Percentiles rank a stretch among this genome's conserved stretches.
Evolutionary conservation across 2,113 vertebrate genomes (phyloP).

Genomic region (Nansenia antarctica): DNA sequence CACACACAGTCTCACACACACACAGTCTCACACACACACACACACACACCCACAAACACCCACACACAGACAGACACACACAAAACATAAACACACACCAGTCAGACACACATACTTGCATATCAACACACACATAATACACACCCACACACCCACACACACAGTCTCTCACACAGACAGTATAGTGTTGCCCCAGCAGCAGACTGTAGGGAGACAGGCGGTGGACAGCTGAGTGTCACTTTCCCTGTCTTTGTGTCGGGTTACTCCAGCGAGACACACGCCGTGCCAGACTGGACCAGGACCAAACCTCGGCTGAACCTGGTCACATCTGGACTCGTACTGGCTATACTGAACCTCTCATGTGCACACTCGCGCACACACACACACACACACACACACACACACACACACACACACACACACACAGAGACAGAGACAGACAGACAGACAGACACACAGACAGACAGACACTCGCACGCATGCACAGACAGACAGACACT

Average conservation of each 20-base stretch:
- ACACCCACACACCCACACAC: background rate
- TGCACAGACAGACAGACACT: too few relatives aligned
- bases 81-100: slow-evolving; percentile 37
- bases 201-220: slow-evolving; percentile 61
- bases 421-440: too few relatives aligned
- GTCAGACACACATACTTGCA: too few relatives aligned
- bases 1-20: too few relatives aligned
- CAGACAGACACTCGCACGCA: too few relatives aligned
- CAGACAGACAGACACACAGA: too few relatives aligned
- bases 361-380: background rate
- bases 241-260: slow-evolving; percentile 66
- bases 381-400: background rate
- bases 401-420: too few relatives aligned
- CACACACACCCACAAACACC: background rate
- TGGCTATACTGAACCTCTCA: background rate
- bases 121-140: background rate
- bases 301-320: slow-evolving; percentile 5
- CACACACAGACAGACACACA: background rate
- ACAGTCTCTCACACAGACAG: slow-evolving; percentile 39
- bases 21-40: background rate
- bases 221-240: slow-evolving; percentile 64
- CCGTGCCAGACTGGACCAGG: slow-evolving; percentile 11
- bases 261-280: slow-evolving; percentile 61
- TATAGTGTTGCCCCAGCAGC: slow-evolving; percentile 58
- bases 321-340: background rate